Conservation (phyloP, 2,797 vertebrate species). For the Lepus townsendii region DNA sequence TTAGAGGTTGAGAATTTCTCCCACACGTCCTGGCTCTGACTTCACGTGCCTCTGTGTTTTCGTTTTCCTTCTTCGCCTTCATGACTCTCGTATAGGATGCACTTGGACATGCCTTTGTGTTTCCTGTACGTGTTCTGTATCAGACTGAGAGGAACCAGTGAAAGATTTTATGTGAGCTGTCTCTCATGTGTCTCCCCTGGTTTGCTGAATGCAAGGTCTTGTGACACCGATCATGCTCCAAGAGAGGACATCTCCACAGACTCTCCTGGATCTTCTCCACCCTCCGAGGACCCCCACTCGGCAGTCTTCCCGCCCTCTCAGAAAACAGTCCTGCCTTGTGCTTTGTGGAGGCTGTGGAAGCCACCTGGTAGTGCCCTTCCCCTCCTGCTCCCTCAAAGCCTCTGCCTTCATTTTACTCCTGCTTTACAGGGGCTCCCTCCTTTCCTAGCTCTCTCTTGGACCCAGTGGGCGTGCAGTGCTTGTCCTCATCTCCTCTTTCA, state of each 20-base stretch:
- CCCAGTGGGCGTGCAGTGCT: no score
- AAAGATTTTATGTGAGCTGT: neutral
- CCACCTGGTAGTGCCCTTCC: neutral
- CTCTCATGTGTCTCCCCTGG: neutral
- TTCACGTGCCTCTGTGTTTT: neutral
- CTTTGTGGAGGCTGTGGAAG: neutral
- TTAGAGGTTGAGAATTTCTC: neutral
- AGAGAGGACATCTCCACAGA: neutral
- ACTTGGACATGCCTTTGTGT: neutral
- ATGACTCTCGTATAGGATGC: neutral
- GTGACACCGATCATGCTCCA: neutral
- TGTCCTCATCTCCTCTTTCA: neutral
- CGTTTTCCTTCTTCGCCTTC: neutral
- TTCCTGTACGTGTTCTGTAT: neutral
- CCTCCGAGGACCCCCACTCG: neutral
- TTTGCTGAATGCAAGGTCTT: neutral
- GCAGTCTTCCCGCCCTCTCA: neutral
- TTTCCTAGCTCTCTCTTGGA: neutral
- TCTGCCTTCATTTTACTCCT: neutral
- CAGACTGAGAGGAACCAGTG: neutral
- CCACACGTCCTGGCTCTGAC: neutral
- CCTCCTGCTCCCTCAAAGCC: neutral
- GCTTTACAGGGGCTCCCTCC: neutral
- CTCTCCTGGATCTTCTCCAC: neutral
- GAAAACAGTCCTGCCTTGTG: neutral